Evolutionary conservation across 2,888 invertebrate genomes (phyloP), one percentile per base, ranked within the genome.

Genomic region (Lathronympha strigana): DNA sequence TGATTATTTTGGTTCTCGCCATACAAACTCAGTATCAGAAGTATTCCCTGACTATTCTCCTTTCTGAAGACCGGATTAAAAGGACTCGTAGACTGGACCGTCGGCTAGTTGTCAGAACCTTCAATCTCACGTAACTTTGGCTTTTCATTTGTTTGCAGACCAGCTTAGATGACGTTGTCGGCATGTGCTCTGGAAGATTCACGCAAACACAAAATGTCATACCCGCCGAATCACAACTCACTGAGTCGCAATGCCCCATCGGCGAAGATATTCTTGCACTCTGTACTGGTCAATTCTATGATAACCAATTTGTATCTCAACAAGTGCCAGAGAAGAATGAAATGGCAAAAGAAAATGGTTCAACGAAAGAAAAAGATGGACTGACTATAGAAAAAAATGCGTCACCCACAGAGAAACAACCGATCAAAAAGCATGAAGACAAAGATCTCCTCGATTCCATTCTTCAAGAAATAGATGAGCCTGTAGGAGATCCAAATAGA

Each of bases 221-320:
- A 50, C 71, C 74, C 66, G 69, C 75, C 40, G 63, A 67, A 23
- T 70, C 77, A 5, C 84, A 85, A 51, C 63, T 75, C 2, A 81
- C 88, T 11, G 80, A 85, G 58, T 84, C 87, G 2, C 83, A 81
- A 72, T 45, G 45, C 21, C 76, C 82, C 55, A 79, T 92, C 53
- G 92, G 93, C 40, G 92, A 91, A 67, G 92, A 93, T 71, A 75
- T 94, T 4, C 72, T 93, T 49, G 93, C 85, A 4, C 75, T 94
- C 13, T 94, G 94, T 71, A 94, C 94, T 4, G 94, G 94, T 0
- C 88, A 92, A 67, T 94, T 94, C 75, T 93, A 90, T 73, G 87
- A 91, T 23, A 89, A 88, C 55, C 79, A 84, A 66, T 88, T 90
- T 69, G 73, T 90, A 45, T 81, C 88, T 38, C 83, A 76, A 71